Evolutionary conservation across 2,888 invertebrate genomes (phyloP).

Genomic region (Acleris cristana): DNA sequence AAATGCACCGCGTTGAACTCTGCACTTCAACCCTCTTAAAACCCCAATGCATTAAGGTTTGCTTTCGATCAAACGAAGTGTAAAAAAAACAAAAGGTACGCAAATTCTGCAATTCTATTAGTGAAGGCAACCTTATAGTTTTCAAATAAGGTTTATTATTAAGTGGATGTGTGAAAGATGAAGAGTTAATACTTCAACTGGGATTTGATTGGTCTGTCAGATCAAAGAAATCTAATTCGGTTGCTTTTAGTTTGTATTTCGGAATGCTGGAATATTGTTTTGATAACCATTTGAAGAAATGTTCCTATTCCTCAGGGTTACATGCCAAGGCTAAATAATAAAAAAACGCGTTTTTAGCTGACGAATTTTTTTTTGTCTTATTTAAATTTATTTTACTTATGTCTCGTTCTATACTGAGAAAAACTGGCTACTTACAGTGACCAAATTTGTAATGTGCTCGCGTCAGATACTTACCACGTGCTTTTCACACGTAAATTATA

Average conservation of each 20-base stretch:
- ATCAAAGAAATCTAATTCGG: conserved; percentile 32
- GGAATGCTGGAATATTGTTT: conserved; percentile 21
- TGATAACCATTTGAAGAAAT: conserved; percentile 18
- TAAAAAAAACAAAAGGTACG: neutral
- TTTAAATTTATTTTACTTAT: too few relatives aligned
- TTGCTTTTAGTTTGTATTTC: conserved; percentile 8
- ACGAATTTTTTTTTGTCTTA: too few relatives aligned
- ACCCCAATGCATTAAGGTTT: neutral
- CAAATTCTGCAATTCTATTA: neutral
- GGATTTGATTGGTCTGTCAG: conserved; percentile 25
- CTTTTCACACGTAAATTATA: too few relatives aligned
- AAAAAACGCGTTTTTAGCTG: too few relatives aligned
- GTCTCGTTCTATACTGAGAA: too few relatives aligned
- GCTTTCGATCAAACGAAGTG: neutral
- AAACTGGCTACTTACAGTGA: too few relatives aligned
- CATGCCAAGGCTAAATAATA: too few relatives aligned
- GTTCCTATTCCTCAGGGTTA: neutral
- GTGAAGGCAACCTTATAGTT: neutral
- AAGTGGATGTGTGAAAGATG: neutral
- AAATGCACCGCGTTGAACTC: neutral
- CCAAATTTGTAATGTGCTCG: too few relatives aligned
- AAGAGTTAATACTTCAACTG: neutral
- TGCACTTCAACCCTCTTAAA: neutral
- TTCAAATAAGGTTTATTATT: neutral
- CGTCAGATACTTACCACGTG: too few relatives aligned